A percentile compares a stretch with the other conserved stretches of the same genome.
These are phyloP conservation scores for Zeugodacus cucurbitae DNA, from an alignment of 1,140 invertebrate species.

Conservation along the genomic window DNA sequence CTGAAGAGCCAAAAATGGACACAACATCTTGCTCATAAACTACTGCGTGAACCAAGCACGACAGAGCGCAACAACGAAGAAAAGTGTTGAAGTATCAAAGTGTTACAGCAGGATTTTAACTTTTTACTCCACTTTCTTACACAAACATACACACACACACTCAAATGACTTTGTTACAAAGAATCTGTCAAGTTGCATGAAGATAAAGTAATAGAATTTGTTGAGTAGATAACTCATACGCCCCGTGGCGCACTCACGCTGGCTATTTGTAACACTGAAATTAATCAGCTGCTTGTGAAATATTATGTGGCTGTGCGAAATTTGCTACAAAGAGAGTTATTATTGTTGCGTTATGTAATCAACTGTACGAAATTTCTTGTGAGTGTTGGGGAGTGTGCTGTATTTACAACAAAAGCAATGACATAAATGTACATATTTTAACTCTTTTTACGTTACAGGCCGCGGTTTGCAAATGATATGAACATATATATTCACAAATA, in stretches of 20 bases:
- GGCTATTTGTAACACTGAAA: background rate
- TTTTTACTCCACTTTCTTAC: background rate
- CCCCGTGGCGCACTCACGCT: background rate
- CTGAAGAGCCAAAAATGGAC: background rate
- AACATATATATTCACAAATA: no score
- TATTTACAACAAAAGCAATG: background rate
- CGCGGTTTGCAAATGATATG: no score
- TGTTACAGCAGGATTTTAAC: constrained; percentile 1
- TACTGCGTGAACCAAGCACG: background rate
- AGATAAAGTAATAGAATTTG: background rate
- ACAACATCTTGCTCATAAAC: background rate
- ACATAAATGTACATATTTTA: no score
- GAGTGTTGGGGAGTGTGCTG: background rate
- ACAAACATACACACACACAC: background rate
- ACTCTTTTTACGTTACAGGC: no score
- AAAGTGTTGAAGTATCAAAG: constrained; percentile 18
- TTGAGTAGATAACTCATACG: constrained; percentile 26
- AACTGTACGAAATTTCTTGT: background rate
- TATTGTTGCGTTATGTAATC: background rate
- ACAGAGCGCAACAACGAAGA: background rate
- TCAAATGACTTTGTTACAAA: background rate
- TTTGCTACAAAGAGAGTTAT: background rate
- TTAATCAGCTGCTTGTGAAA: background rate
- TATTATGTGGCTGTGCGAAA: background rate
- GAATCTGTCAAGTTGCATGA: background rate